phyloP scores from a whole-genome alignment of 2,888 invertebrate species.

The Athrips mouffetella region DNA sequence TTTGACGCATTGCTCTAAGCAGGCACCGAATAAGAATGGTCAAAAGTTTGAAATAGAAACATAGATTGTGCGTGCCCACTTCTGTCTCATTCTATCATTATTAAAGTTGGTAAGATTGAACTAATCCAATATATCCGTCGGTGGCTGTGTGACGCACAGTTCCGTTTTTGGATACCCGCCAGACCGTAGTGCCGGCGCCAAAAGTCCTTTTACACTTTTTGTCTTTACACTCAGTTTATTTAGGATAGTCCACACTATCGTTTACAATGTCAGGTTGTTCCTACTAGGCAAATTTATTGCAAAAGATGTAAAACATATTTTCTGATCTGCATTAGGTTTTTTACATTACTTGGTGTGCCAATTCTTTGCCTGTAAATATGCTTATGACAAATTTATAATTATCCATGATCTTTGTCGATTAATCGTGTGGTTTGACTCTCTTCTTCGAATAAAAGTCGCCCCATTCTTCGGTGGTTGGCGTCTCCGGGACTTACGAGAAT shows the following conservation, averaged over 20 bases:
- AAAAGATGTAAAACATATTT: no score
- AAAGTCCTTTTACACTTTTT: constrained; percentile 29
- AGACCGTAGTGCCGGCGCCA: constrained; percentile 39
- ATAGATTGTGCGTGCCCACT: background rate
- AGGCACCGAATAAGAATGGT: background rate
- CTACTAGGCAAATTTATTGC: no score
- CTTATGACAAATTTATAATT: no score
- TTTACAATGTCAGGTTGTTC: background rate
- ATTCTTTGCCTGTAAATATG: no score
- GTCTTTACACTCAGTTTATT: constrained; percentile 2
- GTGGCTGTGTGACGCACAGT: constrained; percentile 17
- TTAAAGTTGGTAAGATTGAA: background rate
- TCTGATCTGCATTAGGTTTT: no score
- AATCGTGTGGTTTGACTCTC: no score
- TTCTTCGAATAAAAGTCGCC: no score
- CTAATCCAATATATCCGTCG: constrained; percentile 6
- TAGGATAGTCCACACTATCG: background rate
- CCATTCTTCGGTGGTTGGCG: no score
- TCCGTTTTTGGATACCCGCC: constrained; percentile 45
- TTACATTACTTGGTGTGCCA: no score
- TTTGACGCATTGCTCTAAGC: no score
- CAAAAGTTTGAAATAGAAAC: background rate
- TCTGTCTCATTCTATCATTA: background rate
- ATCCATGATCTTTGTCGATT: no score
- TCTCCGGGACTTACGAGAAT: no score